Conservation (phyloP, 2,797 vertebrate genomes). For the Sebastolobus alascanus region DNA sequence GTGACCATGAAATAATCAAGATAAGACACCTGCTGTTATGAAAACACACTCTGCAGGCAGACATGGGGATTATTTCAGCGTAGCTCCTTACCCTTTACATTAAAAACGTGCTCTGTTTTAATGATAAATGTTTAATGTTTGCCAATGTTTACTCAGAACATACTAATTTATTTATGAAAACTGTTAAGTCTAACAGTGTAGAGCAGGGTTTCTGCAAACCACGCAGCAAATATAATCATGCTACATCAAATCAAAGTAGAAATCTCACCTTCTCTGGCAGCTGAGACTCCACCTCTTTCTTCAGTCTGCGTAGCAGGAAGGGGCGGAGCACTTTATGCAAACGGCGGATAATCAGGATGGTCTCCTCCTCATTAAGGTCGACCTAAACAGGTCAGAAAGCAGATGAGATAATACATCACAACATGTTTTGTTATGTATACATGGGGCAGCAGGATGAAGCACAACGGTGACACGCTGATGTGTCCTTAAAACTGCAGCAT, state of each 20-base stretch:
- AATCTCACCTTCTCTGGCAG: conserved; percentile 92
- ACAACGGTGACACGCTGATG: not conserved
- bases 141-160: not conserved
- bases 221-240: not conserved
- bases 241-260: not conserved
- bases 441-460: not conserved
- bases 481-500: not conserved
- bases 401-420: not conserved
- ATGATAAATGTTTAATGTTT: too few species aligned
- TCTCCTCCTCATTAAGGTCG: conserved; percentile 96
- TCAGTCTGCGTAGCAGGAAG: conserved; percentile 93
- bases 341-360: conserved; percentile 95
- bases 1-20: not conserved
- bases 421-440: not conserved
- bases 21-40: not conserved
- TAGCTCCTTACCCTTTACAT: not conserved
- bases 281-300: conserved; percentile 97
- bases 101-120: not conserved
- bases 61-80: not conserved
- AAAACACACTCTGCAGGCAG: not conserved
- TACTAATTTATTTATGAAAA: not conserved
- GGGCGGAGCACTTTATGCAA: conserved; percentile 96
- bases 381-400: conserved; percentile 80
- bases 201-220: not conserved
- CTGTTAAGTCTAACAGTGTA: not conserved